A percentile compares a stretch with the other conserved stretches of the same genome.
Evolutionary conservation across 1,140 invertebrate species (phyloP).

Genomic region (Aphaenogaster rudis): DNA sequence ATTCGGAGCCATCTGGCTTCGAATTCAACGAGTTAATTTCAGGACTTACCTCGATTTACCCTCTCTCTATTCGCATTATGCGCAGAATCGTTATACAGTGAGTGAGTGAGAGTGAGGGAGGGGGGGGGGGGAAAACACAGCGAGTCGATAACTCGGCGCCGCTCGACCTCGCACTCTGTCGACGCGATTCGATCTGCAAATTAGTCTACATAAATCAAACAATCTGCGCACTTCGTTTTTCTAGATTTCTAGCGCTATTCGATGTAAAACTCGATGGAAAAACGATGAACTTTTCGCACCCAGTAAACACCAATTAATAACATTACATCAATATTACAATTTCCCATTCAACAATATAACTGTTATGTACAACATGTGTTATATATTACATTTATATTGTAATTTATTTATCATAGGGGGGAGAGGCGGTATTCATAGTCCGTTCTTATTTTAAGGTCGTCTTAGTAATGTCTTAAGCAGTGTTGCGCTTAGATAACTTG

Average conservation of each 20-base stretch:
- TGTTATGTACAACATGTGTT: no score
- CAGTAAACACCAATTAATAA: no score
- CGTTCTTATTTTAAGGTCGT: no score
- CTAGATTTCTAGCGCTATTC: neutral
- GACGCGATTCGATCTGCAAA: slow-evolving; percentile 12
- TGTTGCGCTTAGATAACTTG: no score
- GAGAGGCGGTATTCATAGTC: no score
- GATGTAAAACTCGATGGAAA: neutral
- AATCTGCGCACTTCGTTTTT: neutral
- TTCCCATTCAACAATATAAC: no score
- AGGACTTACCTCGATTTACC: neutral
- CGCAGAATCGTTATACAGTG: slow-evolving; percentile 4
- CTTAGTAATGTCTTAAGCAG: no score
- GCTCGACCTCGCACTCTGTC: neutral
- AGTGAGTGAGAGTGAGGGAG: neutral
- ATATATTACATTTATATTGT: no score
- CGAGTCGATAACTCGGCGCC: slow-evolving; percentile 13
- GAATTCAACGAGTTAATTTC: slow-evolving; percentile 21
- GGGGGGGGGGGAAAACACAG: neutral
- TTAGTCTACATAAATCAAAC: neutral
- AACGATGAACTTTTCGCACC: neutral
- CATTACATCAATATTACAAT: no score
- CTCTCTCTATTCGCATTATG: neutral
- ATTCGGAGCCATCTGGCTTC: neutral
- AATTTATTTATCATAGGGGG: no score